A percentile compares a stretch with the other conserved stretches of the same genome.
Conservation (phyloP, 2,888 invertebrate genomes). For the Aphodius sticticus region DNA sequence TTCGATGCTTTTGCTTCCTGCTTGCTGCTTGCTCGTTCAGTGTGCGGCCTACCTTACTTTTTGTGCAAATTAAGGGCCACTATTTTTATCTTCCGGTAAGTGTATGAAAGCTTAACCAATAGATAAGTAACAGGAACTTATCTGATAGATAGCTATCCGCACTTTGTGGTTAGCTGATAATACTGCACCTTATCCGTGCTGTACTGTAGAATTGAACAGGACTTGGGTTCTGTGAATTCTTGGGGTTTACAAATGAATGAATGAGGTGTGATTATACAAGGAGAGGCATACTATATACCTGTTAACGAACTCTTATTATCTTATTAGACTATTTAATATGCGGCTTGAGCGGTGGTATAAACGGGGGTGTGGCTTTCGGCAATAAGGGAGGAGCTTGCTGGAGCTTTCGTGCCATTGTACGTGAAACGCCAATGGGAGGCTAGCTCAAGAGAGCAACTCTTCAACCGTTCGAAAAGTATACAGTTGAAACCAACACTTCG, state of each 20-base stretch:
- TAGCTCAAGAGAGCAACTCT: conserved; percentile 28
- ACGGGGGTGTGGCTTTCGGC: conserved; percentile 39
- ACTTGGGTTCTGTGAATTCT: conserved; percentile 1
- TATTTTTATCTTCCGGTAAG: too few relatives aligned
- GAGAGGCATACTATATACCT: conserved; percentile 37
- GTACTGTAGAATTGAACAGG: background rate
- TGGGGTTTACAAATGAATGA: conserved; percentile 40
- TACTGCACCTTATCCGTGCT: too few relatives aligned
- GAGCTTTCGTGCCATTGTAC: conserved; percentile 45
- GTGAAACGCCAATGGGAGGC: conserved; percentile 41
- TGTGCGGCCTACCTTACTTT: too few relatives aligned
- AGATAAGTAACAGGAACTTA: too few relatives aligned
- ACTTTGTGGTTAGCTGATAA: too few relatives aligned
- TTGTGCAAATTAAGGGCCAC: too few relatives aligned
- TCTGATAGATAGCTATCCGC: too few relatives aligned
- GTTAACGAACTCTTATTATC: conserved; percentile 45
- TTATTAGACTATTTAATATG: conserved; percentile 44
- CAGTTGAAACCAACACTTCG: conserved; percentile 33
- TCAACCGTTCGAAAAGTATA: conserved; percentile 26
- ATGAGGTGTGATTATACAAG: conserved; percentile 44
- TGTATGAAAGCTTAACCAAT: too few relatives aligned
- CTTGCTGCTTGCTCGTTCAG: too few relatives aligned
- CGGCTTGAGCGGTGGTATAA: conserved; percentile 13
- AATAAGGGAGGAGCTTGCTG: conserved; percentile 39
- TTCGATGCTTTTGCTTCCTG: too few relatives aligned